Percentiles rank a stretch among this genome's conserved stretches.
phyloP scores from a whole-genome alignment of 2,797 vertebrate species.

The Eospalax fontanierii region DNA sequence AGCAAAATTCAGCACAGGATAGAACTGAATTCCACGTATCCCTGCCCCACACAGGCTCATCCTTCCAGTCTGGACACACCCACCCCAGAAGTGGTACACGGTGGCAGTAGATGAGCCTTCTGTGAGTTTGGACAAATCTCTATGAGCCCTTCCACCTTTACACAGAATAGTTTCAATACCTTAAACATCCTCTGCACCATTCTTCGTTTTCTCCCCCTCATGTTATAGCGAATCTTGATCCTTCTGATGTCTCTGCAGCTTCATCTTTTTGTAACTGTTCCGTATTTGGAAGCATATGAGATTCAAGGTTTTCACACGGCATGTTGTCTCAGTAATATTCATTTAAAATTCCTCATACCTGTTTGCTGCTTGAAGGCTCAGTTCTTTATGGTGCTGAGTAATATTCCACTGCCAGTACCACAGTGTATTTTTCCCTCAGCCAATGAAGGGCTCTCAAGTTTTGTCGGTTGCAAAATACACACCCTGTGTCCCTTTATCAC shows the following conservation, averaged over 20 bases:
- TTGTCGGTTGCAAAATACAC: neutral
- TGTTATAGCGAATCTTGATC: no score
- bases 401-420: no score
- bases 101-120: neutral
- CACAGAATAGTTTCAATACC: neutral
- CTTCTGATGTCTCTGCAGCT: neutral
- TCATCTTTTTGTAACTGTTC: neutral
- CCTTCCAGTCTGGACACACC: fast-evolving
- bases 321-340: neutral
- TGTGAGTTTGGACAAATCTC: neutral
- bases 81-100: neutral
- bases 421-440: neutral
- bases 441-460: neutral
- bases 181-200: no score
- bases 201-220: neutral
- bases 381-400: neutral
- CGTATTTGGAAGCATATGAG: neutral
- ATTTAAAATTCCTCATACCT: neutral
- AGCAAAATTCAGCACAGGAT: neutral
- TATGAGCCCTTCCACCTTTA: neutral
- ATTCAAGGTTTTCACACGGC: neutral
- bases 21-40: neutral
- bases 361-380: neutral
- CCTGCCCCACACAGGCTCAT: fast-evolving
- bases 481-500: neutral